Conservation (phyloP, 2,888 invertebrate genomes). For the Maniola hyperantus region DNA sequence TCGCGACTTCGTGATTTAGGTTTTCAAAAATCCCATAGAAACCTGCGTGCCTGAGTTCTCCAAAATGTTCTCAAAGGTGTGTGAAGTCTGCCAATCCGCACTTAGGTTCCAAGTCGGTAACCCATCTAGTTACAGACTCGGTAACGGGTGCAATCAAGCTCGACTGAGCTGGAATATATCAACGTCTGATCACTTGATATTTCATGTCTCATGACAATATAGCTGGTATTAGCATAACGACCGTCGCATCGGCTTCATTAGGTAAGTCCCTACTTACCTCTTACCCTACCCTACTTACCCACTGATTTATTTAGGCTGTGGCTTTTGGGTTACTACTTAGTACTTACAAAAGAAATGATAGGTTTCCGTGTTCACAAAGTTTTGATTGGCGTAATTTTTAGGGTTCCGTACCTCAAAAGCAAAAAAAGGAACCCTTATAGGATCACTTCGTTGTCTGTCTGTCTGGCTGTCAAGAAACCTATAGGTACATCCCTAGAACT, state of each 20-base stretch:
- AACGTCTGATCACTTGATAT: constrained; percentile 18
- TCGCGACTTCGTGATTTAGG: too few species aligned
- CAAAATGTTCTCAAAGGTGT: too few species aligned
- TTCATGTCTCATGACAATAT: constrained; percentile 37
- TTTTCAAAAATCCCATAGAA: too few species aligned
- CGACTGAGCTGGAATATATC: not conserved
- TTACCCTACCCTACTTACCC: constrained; percentile 3
- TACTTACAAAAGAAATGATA: not conserved
- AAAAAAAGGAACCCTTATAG: too few species aligned
- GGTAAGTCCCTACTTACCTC: not conserved
- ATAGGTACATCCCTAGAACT: too few species aligned
- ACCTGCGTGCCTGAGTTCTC: too few species aligned
- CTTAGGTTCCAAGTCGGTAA: too few species aligned
- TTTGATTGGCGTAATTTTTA: not conserved
- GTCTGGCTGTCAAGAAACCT: too few species aligned
- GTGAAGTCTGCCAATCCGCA: too few species aligned
- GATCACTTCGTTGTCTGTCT: too few species aligned
- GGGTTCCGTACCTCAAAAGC: too few species aligned
- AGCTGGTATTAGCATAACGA: constrained; percentile 36
- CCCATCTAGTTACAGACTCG: not conserved
- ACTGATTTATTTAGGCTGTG: constrained; percentile 9
- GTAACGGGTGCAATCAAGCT: constrained; percentile 2
- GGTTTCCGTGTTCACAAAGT: not conserved
- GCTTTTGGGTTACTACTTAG: too few species aligned
- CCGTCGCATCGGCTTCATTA: constrained; percentile 35